Evolutionary conservation across 2,888 invertebrate species (phyloP), one percentile per base, ranked within the genome.

Genomic region (Candidula unifasciata): DNA sequence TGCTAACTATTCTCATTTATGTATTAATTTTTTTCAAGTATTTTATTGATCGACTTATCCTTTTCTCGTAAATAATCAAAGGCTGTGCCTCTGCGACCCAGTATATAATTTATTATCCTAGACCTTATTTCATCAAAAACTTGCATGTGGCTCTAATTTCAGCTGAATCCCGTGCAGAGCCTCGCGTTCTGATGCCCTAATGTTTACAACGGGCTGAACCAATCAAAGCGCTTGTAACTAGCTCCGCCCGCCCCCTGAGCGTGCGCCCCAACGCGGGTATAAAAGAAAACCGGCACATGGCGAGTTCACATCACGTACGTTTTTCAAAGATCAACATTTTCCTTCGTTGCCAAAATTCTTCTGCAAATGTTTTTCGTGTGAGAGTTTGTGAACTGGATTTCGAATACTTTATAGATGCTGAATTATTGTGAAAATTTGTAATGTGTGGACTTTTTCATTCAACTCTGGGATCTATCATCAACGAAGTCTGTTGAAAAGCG

Each of bases 171-270:
- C 44, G 18, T 2, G n/a, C 60, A 74, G 82, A 16, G 73, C 82
- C 74, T 71, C 82, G 35, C 24, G 24, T 10, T 10, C 21, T 3
- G 10, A 1, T 27, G 18, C 18, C 35, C 35, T 16, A 5, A 2
- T 37, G 24, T 35, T 66, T 54, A 69, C 69, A 54, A 24, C 30
- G 5, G n/a, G 30, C 44, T n/a, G 33, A 52, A 71, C 80, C 80
- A 80, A 80, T 69, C 69, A 2, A 10, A 33, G 52, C 0, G 35
- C 10, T 57, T 6, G 16, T 6, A 35, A n/a, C 1, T 57, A 35
- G 57, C 80, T 71, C 80, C 80, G 27, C 80, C 80, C 80, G 27
- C 80, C 80, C 27, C 27, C 60, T 30, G 33, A 54, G 71, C 71
- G 52, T 54, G 80, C 69, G 71, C 57, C 33, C 37, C 0, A 57